Conservation (phyloP, 2,888 invertebrate species). For the Sacculina carcini region DNA sequence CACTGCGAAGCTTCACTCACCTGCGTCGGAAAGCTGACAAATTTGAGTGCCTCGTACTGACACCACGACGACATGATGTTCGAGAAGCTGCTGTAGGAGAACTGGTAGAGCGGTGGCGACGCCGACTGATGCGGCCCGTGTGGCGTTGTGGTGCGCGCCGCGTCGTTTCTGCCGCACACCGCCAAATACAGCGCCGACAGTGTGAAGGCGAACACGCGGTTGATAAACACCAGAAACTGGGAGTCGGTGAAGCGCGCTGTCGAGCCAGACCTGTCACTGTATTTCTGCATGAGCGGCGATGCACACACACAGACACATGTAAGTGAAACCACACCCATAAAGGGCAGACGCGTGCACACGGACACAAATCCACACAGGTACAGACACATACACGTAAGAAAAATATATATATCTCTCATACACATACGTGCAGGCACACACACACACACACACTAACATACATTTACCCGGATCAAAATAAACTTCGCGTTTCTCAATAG, state of each 20-base stretch:
- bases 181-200: constrained; percentile 38
- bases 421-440: constrained; percentile 1
- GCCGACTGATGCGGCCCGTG: constrained; percentile 36
- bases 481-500: no score
- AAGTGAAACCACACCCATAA: constrained; percentile 2
- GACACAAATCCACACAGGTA: no score
- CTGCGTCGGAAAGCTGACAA: constrained; percentile 92
- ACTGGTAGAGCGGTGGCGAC: constrained; percentile 70
- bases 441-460: constrained; percentile 1
- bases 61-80: constrained; percentile 98
- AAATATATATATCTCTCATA: no score
- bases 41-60: constrained; percentile 96
- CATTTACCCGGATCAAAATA: constrained; percentile 1
- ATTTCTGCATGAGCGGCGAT: constrained; percentile 26
- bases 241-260: constrained; percentile 60
- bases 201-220: constrained; percentile 59
- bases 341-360: no score
- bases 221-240: constrained; percentile 86
- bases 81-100: constrained; percentile 80
- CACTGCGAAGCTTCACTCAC: no score
- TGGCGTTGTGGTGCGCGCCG: no score
- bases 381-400: no score
- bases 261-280: constrained; percentile 32
- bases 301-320: constrained; percentile 7
- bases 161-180: constrained; percentile 17